Base-by-base conservation (phyloP, 2,113 vertebrate genomes). In the Gallinago paraguaiae region DNA sequence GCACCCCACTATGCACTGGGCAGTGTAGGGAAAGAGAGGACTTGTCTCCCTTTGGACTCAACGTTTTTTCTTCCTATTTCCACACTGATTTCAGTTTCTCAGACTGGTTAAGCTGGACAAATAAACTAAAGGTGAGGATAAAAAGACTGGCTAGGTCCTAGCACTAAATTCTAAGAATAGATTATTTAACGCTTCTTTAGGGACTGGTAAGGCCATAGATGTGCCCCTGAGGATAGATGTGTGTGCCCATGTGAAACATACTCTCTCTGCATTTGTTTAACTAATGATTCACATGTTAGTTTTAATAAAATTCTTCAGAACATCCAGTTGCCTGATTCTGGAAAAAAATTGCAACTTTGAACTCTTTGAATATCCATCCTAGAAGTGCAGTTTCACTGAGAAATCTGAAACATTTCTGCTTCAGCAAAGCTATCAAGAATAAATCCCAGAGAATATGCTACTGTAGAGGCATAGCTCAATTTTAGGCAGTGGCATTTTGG, bases 381-480 rank as follows among this genome's bases (percentile, higher is more conserved):
- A 91, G 25, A 70, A 17, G 19, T 41, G 75, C 1, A 72, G 12
- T 78, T 84, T 85, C 30, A 35, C 19, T 60, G 71, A 4, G 11
- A 65, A 92, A 43, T 70, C 31, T 3, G 7, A 60, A 82, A 45
- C 10, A 8, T 31, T 93, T 88, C 67, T 82, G 18, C 37, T 51
- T 23, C 48, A 65, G 19, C 15, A 91, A 83, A 84, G 13, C 13
- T 68, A 51, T 18, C 18, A 64, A 48, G 11, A 77, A 30, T 60
- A 43, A 78, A 67, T 8, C 8, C 13, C 30, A 63, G 83, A 83
- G 68, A 31, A 51, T 41, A n/a, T 16, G 13, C 7, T 46, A 5
- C 20, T 0, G 0, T 17, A 51, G 61, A 63, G 72, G 7, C 5
- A 50, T 9, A 74, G n/a, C 6, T 46, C 19, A 27, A 0, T 60